Conservation (phyloP, 2,113 vertebrate genomes). For the Eulacestoma nigropectus region DNA sequence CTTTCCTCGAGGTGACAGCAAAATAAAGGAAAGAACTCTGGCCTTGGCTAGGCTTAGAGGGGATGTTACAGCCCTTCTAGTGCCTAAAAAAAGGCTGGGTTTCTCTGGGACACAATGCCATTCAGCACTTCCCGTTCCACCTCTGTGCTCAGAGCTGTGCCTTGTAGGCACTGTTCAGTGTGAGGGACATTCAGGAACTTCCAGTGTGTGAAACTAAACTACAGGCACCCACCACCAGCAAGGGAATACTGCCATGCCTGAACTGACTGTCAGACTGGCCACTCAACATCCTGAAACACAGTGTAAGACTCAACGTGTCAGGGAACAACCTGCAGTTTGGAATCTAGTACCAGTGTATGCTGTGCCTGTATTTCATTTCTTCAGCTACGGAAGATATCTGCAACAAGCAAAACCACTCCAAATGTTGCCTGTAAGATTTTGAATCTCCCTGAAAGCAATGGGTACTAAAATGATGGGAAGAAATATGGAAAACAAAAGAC, state of each 20-base stretch:
- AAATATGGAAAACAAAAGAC: not conserved
- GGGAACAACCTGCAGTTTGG: not conserved
- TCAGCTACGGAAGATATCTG: not conserved
- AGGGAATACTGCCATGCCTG: not conserved
- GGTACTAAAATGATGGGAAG: not conserved
- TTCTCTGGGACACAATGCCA: not conserved
- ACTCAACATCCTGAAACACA: not conserved
- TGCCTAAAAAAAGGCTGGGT: not conserved
- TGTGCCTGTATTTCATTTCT: too few relatives aligned
- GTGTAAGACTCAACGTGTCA: rapidly evolving
- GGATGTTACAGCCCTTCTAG: not conserved
- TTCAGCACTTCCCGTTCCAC: rapidly evolving
- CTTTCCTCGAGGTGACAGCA: not conserved
- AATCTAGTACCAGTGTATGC: not conserved
- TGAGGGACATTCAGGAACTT: not conserved
- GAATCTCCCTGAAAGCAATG: not conserved
- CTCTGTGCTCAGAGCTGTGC: not conserved
- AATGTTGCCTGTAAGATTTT: not conserved
- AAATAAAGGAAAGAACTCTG: not conserved
- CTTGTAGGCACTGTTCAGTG: not conserved
- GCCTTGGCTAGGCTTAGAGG: not conserved
- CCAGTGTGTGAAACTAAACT: not conserved
- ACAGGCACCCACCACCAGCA: not conserved
- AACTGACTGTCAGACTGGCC: not conserved
- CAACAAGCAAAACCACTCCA: not conserved